Percentiles rank a stretch among this genome's conserved stretches.
Conservation (phyloP, 2,888 invertebrate genomes). For the Aricia artaxerxes region DNA sequence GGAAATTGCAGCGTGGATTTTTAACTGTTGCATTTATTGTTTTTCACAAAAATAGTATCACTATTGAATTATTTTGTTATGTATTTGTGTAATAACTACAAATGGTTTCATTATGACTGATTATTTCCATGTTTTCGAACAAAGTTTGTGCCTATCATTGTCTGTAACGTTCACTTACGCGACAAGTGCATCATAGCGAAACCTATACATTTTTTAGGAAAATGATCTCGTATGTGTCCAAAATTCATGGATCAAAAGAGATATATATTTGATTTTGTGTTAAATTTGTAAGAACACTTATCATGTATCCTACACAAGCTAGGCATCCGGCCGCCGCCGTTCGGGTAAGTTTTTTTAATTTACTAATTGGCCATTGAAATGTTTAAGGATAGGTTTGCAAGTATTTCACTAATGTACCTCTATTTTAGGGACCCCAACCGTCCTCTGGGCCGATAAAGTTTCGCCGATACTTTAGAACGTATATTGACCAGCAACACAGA, state of each 20-base stretch:
- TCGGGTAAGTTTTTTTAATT: conserved; percentile 74
- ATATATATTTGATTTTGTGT: conserved; percentile 63
- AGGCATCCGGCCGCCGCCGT: conserved; percentile 89
- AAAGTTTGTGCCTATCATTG: conserved; percentile 79
- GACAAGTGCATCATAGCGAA: conserved; percentile 69
- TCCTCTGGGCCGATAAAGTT: conserved; percentile 95
- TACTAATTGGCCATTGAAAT: conserved; percentile 19
- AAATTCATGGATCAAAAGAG: conserved; percentile 60
- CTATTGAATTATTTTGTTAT: conserved; percentile 43
- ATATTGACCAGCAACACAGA: too few relatives aligned
- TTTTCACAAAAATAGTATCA: conserved; percentile 31
- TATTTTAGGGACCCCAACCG: conserved; percentile 87
- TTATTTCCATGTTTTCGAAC: conserved; percentile 70
- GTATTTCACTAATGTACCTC: conserved; percentile 46
- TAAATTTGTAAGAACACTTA: conserved; percentile 45
- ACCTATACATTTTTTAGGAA: conserved; percentile 55
- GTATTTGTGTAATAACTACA: conserved; percentile 48
- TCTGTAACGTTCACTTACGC: conserved; percentile 65
- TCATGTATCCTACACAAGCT: conserved; percentile 88
- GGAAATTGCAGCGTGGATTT: conserved; percentile 72
- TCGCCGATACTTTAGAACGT: conserved; percentile 93
- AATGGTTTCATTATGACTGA: conserved; percentile 68
- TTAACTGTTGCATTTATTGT: conserved; percentile 51
- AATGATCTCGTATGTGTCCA: conserved; percentile 64
- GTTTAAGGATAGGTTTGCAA: conserved; percentile 34